Percentiles rank a stretch among this genome's conserved stretches.
Conservation (phyloP, 1,140 invertebrate genomes). For the Sipha flava region DNA sequence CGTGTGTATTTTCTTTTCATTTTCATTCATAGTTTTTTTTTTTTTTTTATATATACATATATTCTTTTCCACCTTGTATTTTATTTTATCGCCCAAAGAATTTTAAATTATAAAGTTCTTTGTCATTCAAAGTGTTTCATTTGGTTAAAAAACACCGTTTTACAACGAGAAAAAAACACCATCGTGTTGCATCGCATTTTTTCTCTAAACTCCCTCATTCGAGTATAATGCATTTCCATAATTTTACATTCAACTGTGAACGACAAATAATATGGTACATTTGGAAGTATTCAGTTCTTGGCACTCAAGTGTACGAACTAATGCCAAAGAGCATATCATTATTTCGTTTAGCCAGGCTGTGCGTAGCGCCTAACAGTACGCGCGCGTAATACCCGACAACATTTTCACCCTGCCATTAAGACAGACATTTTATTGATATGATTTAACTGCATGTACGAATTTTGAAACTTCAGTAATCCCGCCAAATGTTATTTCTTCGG, state of each 20-base stretch:
- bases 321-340: background rate
- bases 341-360: background rate
- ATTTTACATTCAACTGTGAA: background rate
- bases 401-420: background rate
- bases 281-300: background rate
- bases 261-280: conserved; percentile 19
- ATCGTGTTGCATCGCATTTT: background rate
- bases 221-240: conserved; percentile 4
- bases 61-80: conserved; percentile 9
- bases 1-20: background rate
- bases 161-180: background rate
- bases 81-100: conserved; percentile 13
- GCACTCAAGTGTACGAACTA: background rate
- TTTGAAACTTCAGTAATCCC: background rate
- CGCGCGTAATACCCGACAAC: background rate
- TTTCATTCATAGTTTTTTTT: too few relatives aligned
- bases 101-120: conserved; percentile 28
- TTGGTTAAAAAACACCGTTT: background rate
- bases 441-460: background rate
- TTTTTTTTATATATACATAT: too few relatives aligned
- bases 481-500: background rate
- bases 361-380: background rate
- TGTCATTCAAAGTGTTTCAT: conserved; percentile 24
- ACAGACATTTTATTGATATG: background rate
- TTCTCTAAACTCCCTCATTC: background rate